These are phyloP conservation scores for Fabriciana adippe DNA, from an alignment of 2,888 invertebrate genomes.

Conservation along the genomic window DNA sequence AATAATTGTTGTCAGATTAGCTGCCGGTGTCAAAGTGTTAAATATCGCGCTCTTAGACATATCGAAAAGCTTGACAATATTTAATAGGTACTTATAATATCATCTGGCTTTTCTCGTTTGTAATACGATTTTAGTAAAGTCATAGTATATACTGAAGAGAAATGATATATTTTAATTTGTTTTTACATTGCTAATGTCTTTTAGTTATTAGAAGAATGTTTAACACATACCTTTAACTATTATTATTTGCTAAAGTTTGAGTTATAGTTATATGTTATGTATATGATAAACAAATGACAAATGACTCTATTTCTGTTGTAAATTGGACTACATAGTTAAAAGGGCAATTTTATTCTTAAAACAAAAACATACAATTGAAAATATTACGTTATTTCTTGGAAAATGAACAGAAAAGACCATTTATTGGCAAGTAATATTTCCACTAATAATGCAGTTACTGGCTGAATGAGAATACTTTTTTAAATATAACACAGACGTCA, in stretches of 20 bases:
- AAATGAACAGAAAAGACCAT: neutral
- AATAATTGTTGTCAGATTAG: conserved; percentile 77
- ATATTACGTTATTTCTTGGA: neutral
- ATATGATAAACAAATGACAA: no score
- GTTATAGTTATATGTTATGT: no score
- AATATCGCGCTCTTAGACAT: conserved; percentile 80
- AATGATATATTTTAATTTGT: no score
- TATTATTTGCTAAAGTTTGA: no score
- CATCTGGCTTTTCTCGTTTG: neutral
- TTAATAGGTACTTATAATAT: neutral
- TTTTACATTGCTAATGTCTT: no score
- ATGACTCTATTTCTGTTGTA: no score
- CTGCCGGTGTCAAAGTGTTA: conserved; percentile 82
- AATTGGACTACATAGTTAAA: no score
- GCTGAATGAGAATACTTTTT: conserved; percentile 38
- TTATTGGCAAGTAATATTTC: neutral
- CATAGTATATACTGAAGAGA: no score
- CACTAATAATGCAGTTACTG: conserved; percentile 41
- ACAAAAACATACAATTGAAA: no score
- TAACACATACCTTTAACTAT: no score
- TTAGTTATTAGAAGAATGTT: no score
- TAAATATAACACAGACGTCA: conserved; percentile 23
- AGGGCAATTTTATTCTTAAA: no score
- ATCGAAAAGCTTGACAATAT: conserved; percentile 46
- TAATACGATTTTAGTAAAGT: neutral